Evolutionary conservation across 2,797 vertebrate species (phyloP).

Genomic region (Rhinatrema bivittatum): DNA sequence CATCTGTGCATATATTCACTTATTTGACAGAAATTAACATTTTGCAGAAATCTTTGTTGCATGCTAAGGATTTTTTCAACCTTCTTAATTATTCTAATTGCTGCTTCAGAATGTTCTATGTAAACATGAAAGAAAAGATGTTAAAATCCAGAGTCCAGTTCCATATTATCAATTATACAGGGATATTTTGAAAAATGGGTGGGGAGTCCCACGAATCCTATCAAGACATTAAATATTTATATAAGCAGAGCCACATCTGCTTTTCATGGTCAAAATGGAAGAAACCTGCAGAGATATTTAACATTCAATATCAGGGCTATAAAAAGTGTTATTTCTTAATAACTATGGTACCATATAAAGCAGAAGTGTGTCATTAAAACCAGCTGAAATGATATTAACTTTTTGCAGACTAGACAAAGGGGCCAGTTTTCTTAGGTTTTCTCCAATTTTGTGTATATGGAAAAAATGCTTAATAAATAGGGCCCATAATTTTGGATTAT

Average conservation of each 20-base stretch:
- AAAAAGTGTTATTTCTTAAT: conserved; percentile 10
- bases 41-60: conserved; percentile 75
- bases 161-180: conserved; percentile 30
- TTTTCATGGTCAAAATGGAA: conserved; percentile 15
- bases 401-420: too few relatives aligned
- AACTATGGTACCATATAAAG: too few relatives aligned
- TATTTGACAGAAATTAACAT: conserved; percentile 83
- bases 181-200: conserved; percentile 7
- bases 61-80: conserved; percentile 69
- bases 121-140: conserved; percentile 56
- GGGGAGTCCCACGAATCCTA: conserved; percentile 26
- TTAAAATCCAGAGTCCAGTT: conserved; percentile 51
- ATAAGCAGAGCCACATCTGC: conserved; percentile 6
- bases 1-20: conserved; percentile 82
- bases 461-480: too few relatives aligned
- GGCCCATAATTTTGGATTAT: too few relatives aligned
- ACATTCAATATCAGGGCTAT: background rate
- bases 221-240: background rate
- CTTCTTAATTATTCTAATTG: conserved; percentile 86
- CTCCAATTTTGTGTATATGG: too few relatives aligned
- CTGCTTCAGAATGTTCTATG: conserved; percentile 53
- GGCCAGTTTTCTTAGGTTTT: too few relatives aligned
- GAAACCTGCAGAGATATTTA: background rate
- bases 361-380: too few relatives aligned
- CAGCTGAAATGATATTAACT: too few relatives aligned